Conservation (phyloP, 2,797 vertebrate genomes). For the Anniella stebbinsi region DNA sequence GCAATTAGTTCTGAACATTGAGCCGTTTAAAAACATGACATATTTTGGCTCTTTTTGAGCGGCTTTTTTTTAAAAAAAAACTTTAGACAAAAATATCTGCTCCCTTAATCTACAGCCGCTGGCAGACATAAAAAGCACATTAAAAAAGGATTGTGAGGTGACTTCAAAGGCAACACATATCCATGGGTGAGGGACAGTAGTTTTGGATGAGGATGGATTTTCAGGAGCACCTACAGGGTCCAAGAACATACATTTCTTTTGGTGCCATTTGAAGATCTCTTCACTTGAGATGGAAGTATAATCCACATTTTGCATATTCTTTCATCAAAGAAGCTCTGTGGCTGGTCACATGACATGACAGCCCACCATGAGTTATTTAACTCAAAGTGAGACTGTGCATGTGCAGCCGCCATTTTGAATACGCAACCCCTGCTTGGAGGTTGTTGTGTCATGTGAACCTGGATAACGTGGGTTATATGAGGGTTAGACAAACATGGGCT, state of each 20-base stretch:
- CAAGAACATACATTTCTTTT: not conserved
- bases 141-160: not conserved
- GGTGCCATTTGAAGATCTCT: not conserved
- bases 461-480: no score
- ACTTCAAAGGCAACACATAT: not conserved
- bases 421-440: no score
- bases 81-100: constrained; percentile 1
- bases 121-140: not conserved
- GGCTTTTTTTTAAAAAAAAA: not conserved
- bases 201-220: not conserved
- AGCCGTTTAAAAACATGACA: not conserved
- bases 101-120: not conserved
- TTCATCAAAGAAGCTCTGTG: not conserved
- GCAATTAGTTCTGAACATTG: not conserved
- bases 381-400: no score
- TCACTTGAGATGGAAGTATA: not conserved
- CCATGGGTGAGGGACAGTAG: not conserved
- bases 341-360: no score
- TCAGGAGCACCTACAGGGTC: not conserved
- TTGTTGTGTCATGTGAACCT: no score
- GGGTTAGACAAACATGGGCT: no score
- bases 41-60: not conserved
- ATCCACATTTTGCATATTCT: not conserved
- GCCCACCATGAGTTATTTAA: no score
- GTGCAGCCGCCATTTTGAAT: no score